phyloP scores from a whole-genome alignment of 2,113 vertebrate species.

The Acinonyx jubatus region DNA sequence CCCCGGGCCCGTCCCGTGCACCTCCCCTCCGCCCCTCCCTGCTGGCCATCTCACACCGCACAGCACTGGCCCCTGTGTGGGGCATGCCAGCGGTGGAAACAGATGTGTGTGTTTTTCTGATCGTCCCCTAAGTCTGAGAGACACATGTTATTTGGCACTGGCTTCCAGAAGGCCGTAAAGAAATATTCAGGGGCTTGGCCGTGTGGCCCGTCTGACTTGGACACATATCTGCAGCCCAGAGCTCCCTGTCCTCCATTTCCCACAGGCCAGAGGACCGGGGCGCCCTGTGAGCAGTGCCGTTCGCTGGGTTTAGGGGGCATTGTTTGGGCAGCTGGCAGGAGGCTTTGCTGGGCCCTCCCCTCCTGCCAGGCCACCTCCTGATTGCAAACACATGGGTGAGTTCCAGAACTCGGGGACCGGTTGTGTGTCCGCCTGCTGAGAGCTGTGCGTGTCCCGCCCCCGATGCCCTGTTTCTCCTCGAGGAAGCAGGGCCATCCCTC shows the following conservation, averaged over 20 bases:
- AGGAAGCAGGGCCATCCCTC: not conserved
- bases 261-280: not conserved
- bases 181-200: not conserved
- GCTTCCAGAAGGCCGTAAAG: not conserved
- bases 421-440: not conserved
- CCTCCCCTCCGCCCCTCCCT: no score
- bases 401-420: not conserved
- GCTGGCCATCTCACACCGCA: not conserved
- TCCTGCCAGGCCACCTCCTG: not conserved
- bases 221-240: not conserved
- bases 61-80: not conserved
- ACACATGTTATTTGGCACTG: constrained; percentile 26
- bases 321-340: not conserved
- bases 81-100: not conserved
- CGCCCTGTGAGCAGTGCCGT: not conserved
- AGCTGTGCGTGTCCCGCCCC: not conserved
- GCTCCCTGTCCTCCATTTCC: not conserved
- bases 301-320: not conserved
- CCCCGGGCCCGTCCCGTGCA: not conserved
- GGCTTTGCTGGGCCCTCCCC: not conserved
- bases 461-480: not conserved
- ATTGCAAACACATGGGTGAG: constrained; percentile 54
- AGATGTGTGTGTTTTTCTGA: not conserved
- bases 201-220: not conserved
- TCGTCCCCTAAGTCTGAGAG: not conserved